Conservation (phyloP, 2,113 vertebrate species). For the Seriola aureovittata region DNA sequence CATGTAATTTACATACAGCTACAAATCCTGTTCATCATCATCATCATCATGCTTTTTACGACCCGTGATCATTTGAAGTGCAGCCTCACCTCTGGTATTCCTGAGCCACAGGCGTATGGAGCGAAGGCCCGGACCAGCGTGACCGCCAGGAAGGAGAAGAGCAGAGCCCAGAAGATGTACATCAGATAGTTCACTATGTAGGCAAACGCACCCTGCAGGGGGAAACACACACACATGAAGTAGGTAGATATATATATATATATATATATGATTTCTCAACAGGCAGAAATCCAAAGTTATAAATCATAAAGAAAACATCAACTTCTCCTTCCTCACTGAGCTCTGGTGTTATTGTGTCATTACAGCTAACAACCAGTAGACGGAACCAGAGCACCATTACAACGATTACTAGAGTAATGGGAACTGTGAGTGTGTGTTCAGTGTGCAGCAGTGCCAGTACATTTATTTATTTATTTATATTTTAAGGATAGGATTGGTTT, state of each 20-base stretch:
- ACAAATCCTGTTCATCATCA: too few species aligned
- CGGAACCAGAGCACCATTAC: conserved; percentile 23
- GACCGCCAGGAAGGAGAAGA: conserved; percentile 95
- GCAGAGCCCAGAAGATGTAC: conserved; percentile 93
- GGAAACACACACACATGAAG: conserved; percentile 8
- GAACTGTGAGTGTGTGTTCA: too few species aligned
- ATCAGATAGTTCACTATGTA: conserved; percentile 94
- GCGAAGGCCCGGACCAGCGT: conserved; percentile 93
- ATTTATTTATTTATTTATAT: too few species aligned
- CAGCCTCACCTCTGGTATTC: conserved; percentile 94
- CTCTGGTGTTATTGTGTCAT: neutral
- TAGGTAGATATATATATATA: too few species aligned
- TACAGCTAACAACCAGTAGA: conserved; percentile 44
- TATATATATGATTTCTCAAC: neutral
- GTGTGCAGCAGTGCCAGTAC: too few species aligned
- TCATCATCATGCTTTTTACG: too few species aligned
- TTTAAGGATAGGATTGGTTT: too few species aligned
- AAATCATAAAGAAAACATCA: neutral
- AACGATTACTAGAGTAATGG: neutral
- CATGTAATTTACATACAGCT: too few species aligned
- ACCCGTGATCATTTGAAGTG: neutral
- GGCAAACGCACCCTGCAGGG: conserved; percentile 87
- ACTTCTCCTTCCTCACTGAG: too few species aligned
- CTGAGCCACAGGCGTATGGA: conserved; percentile 96
- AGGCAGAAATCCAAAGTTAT: neutral